Conservation (phyloP, 2,797 vertebrate genomes). For the Hirundo rustica region DNA sequence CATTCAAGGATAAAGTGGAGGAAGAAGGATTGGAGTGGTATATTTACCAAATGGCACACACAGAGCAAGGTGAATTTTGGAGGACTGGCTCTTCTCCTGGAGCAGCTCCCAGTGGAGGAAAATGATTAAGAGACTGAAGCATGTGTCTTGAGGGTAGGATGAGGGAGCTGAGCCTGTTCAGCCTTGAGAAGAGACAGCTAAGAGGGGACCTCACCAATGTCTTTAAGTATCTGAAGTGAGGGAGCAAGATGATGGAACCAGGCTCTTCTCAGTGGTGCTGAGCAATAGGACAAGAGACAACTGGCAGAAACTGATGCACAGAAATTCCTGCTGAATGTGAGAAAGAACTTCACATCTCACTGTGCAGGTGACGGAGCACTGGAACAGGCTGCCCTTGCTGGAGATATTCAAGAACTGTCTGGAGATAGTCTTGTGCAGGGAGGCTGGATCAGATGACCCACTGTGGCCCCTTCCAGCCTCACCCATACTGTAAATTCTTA, state of each 20-base stretch:
- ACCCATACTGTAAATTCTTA: not conserved
- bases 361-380: not conserved
- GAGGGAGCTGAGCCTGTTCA: not conserved
- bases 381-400: not conserved
- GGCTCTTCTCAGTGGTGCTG: not conserved
- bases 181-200: not conserved
- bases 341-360: not conserved
- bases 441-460: not conserved
- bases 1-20: not conserved
- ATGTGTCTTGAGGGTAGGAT: not conserved
- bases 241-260: not conserved
- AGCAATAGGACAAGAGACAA: not conserved
- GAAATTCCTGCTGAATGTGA: not conserved
- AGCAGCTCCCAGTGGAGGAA: rapidly evolving
- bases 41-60: not conserved
- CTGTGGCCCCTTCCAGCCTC: not conserved
- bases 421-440: not conserved
- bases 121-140: not conserved
- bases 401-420: not conserved
- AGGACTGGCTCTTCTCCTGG: not conserved
- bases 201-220: not conserved
- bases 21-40: not conserved
- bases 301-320: not conserved
- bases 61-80: not conserved
- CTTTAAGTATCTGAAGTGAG: not conserved